Base-by-base conservation (phyloP, 2,113 vertebrate genomes). In the Sinocyclocheilus anshuiensis region DNA sequence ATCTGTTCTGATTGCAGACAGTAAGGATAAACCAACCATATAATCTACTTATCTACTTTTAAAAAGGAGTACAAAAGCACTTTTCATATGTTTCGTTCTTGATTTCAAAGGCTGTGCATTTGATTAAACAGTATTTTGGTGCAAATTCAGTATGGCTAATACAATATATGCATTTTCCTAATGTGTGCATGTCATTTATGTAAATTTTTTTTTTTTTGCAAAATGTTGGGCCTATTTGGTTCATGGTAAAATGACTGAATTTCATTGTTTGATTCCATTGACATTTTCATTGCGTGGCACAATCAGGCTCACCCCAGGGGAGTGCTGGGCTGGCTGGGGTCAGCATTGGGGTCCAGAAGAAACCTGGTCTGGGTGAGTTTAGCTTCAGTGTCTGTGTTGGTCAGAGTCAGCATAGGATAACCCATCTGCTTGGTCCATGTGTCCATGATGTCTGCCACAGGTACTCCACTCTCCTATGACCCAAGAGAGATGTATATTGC, bases 351-450 rank as follows among this genome's bases (percentile, higher is more conserved):
- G 89, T 99, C 97, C 92, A 98, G 90, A 13, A 99, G 95, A 87
- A 99, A 99, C 59, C 98, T 96, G 74, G 87, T 93, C 87, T 99
- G 98, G 6, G 0, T 94, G 22, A 98, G 67, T 1, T 22, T 85
- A n/a, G 92, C 50, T 0, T 74, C 0, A 0, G 22, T 39, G 2
- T 39, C 88, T n/a, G 90, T 85, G 57, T 89, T 77, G n/a, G 77
- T 85, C 84, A 98, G 91, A 3, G 88, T 75, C 33, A 99, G 77
- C 63, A 99, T 94, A 81, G 98, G 98, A 74, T 97, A 99, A 2
- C 98, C 97, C 98, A 99, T 99, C 92, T 99, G 98, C 76, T 92
- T 96, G 20, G 97, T 99, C 98, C 98, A 99, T 1, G 97, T 99
- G 86, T 99, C 96, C 98, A 99, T 98, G 0, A 98, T 96, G 65